Evolutionary conservation across 2,797 vertebrate species (phyloP).

Genomic region (Cynopterus sphinx): DNA sequence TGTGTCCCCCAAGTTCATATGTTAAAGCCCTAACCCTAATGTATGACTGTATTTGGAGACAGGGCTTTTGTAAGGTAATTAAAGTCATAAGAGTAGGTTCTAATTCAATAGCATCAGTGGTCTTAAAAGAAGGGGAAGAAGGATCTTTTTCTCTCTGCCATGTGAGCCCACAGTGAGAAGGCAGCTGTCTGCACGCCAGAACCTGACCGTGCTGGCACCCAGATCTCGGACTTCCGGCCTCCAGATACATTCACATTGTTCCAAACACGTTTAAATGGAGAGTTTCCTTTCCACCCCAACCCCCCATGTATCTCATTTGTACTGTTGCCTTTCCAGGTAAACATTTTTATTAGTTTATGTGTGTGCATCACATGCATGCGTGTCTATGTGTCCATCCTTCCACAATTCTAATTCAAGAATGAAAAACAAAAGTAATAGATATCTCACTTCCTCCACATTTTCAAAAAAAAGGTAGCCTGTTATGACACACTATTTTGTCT

Average conservation of each 20-base stretch:
- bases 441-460: background rate
- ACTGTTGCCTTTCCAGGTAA: background rate
- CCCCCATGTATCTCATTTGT: background rate
- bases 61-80: background rate
- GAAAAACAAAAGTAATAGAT: background rate
- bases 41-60: background rate
- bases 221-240: background rate
- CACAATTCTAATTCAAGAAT: background rate
- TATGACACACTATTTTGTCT: background rate
- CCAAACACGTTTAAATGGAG: background rate
- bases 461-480: background rate
- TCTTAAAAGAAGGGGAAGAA: background rate
- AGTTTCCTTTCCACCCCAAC: background rate
- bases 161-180: background rate
- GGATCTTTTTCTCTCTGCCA: background rate
- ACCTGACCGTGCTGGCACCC: background rate
- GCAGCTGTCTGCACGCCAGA: background rate
- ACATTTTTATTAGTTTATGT: background rate
- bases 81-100: background rate
- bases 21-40: background rate
- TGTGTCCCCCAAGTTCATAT: background rate
- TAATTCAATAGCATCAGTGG: background rate
- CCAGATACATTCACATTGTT: background rate
- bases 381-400: background rate
- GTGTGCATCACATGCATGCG: background rate